phyloP scores from a whole-genome alignment of 2,888 invertebrate genomes.

The Malachius bipustulatus region DNA sequence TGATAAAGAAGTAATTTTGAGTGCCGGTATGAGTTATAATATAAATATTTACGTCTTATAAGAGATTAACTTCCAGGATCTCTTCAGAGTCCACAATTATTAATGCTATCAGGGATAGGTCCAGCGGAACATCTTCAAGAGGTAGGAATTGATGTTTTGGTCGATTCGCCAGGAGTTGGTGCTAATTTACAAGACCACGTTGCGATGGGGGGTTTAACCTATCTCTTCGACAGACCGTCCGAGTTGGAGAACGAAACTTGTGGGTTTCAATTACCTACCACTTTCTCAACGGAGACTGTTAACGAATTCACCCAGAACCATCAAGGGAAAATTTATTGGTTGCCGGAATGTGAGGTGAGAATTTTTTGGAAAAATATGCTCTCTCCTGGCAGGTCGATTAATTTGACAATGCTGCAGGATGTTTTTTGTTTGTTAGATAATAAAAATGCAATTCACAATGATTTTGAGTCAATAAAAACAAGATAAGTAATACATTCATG shows the following conservation, averaged over 20 bases:
- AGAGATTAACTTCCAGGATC: slow-evolving; percentile 6
- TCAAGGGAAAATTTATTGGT: slow-evolving; percentile 57
- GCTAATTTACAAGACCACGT: slow-evolving; percentile 74
- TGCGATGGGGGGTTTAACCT: slow-evolving; percentile 66
- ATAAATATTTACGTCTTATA: background rate
- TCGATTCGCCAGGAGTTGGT: slow-evolving; percentile 61
- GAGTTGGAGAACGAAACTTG: slow-evolving; percentile 38
- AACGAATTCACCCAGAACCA: slow-evolving; percentile 49
- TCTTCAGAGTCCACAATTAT: slow-evolving; percentile 11
- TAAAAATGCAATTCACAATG: slow-evolving; percentile 12
- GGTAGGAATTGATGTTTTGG: slow-evolving; percentile 47
- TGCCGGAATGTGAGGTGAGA: slow-evolving; percentile 71
- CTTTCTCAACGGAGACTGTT: slow-evolving; percentile 48
- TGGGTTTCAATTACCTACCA: slow-evolving; percentile 56
- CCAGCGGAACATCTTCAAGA: slow-evolving; percentile 50
- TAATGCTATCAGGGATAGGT: slow-evolving; percentile 50
- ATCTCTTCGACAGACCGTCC: slow-evolving; percentile 52
- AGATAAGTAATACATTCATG: too few species aligned
- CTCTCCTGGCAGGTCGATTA: slow-evolving; percentile 21
- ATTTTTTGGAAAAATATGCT: slow-evolving; percentile 26
- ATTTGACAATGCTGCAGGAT: too few species aligned
- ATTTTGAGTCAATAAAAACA: too few species aligned
- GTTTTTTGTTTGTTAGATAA: slow-evolving; percentile 19
- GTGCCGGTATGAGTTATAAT: slow-evolving; percentile 48
- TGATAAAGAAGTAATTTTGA: slow-evolving; percentile 67